A percentile compares a stretch with the other conserved stretches of the same genome.
Conservation (phyloP, 1,140 invertebrate genomes). For the Drosophila nigrodunni region DNA sequence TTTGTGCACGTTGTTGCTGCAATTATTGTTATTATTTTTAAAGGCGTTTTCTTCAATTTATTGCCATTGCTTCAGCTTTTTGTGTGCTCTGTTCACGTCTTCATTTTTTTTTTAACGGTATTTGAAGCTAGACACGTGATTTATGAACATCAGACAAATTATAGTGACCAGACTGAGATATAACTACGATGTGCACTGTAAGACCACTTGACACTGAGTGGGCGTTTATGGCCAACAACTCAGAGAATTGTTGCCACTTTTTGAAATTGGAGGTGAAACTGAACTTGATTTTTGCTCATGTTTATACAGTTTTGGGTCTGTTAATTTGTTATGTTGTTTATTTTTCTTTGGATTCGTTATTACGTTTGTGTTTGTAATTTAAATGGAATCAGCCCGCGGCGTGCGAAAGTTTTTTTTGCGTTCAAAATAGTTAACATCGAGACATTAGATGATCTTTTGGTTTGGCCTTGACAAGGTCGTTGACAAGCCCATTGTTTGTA, state of each 20-base stretch:
- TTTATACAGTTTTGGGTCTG: slow-evolving; percentile 24
- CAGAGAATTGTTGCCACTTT: slow-evolving; percentile 39
- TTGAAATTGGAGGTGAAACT: slow-evolving; percentile 19
- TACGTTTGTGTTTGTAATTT: slow-evolving; percentile 50
- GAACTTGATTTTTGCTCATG: slow-evolving; percentile 56
- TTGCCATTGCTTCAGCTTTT: slow-evolving; percentile 40
- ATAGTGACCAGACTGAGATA: slow-evolving; percentile 24
- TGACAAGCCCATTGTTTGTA: slow-evolving; percentile 18
- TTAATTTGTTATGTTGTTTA: slow-evolving; percentile 25
- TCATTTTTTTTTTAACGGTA: slow-evolving; percentile 36
- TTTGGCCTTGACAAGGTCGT: slow-evolving; percentile 63
- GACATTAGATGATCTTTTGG: slow-evolving; percentile 24
- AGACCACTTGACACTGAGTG: slow-evolving; percentile 59
- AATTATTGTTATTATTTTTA: slow-evolving; percentile 59
- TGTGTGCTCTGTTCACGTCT: slow-evolving; percentile 60
- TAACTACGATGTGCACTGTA: neutral
- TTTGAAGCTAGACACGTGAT: slow-evolving; percentile 62
- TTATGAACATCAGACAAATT: slow-evolving; percentile 54
- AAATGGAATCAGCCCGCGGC: slow-evolving; percentile 31
- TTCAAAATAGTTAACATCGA: slow-evolving; percentile 31
- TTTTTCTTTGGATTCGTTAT: slow-evolving; percentile 4
- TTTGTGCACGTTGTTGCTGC: slow-evolving; percentile 6
- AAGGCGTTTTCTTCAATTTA: slow-evolving; percentile 54
- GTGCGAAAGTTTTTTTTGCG: slow-evolving; percentile 38
- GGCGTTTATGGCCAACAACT: slow-evolving; percentile 47